Evolutionary conservation across 2,113 vertebrate species (phyloP).

Genomic region (Nibea albiflora): DNA sequence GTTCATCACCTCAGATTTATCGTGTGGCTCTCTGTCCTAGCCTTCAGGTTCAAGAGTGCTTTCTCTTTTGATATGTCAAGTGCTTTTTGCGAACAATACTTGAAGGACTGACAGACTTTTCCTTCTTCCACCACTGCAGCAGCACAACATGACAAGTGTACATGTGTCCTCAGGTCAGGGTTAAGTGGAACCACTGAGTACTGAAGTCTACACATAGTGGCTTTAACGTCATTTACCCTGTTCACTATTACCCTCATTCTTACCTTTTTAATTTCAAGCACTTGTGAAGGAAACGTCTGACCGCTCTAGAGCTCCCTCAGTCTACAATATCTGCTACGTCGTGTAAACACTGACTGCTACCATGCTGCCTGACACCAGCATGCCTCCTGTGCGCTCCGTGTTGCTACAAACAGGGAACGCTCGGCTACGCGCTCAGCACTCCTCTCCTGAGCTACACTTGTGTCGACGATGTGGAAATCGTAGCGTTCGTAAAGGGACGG

Average conservation of each 20-base stretch:
- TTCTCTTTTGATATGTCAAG: background rate
- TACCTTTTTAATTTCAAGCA: constrained; percentile 67
- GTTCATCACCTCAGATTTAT: background rate
- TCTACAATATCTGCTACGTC: constrained; percentile 63
- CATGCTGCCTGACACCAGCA: constrained; percentile 42
- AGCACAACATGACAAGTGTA: background rate
- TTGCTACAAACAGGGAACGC: constrained; percentile 57
- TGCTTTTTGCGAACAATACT: background rate
- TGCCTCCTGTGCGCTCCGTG: constrained; percentile 38
- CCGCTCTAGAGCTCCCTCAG: background rate
- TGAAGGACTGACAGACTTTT: background rate
- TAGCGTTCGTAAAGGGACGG: background rate
- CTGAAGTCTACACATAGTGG: constrained; percentile 41
- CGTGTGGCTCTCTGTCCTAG: background rate
- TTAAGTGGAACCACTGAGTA: background rate
- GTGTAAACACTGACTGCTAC: constrained; percentile 77
- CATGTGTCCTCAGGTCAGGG: background rate
- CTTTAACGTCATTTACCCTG: constrained; percentile 64
- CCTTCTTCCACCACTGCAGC: background rate
- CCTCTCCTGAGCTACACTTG: constrained; percentile 49
- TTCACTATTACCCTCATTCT: constrained; percentile 42
- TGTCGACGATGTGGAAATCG: background rate
- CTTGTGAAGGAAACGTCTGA: constrained; percentile 50
- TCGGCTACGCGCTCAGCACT: constrained; percentile 6
- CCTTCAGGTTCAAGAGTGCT: background rate